Evolutionary conservation across 2,888 invertebrate genomes (phyloP), one percentile per base, ranked within the genome.

Genomic region (Hemithea aestivaria): DNA sequence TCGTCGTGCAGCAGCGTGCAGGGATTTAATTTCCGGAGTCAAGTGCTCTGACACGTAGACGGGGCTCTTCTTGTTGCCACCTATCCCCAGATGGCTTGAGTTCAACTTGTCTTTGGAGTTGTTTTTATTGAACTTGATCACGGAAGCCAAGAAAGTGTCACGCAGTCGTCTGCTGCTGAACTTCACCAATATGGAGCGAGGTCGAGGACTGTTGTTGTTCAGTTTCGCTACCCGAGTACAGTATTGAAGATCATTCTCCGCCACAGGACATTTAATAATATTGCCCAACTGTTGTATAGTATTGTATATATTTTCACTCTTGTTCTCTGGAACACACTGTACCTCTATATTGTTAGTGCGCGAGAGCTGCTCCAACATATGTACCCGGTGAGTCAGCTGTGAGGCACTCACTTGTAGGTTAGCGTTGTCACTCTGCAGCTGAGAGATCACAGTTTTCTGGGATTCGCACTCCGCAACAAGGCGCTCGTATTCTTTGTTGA

Each of bases 241-340:
- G 10, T 46, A 36, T 6, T 40, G 27, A 7, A 56, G 48, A 6
- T 53, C 42, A n/a, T 25, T 5, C 5, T 53, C 52, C 4, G 11
- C 22, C 0, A 55, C 22, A 0, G 30, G 24, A 16, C 44, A 48
- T 2, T 48, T 43, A 1, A 55, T 35, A 1, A 24, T 33, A 2
- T 44, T 44, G 3, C 44, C 35, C 0, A 56, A 37, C 8, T 53
- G 57, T 10, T n/a, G n/a, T n/a, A n/a, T n/a, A n/a, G n/a, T n/a
- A n/a, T n/a, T n/a, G n/a, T n/a, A n/a, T n/a, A n/a, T 9, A 20
- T 53, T 53, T 29, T 57, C 54, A 4, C 24, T 24, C 7, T 32
- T 47, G 26, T 54, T 38, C 29, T 56, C n/a, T n/a, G n/a, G n/a
- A n/a, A n/a, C n/a, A n/a, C n/a, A n/a, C n/a, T n/a, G n/a, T n/a